Evolutionary conservation across 2,113 vertebrate species (phyloP), one percentile per base, ranked within the genome.

Genomic region (Gnathonemus echidnorhynchus): DNA sequence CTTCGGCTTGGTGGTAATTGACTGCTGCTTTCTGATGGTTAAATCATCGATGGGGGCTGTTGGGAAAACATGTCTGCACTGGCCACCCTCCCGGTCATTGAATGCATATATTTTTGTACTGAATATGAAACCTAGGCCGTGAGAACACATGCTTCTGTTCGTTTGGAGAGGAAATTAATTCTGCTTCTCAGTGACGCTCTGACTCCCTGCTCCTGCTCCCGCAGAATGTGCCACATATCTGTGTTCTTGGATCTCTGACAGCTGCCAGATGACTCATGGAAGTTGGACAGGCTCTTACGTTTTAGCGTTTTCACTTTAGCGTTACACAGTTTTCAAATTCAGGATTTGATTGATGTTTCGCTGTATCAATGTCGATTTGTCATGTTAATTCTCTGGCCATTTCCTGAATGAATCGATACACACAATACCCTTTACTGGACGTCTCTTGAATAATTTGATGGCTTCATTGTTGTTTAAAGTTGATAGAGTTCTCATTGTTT

Each of bases 331-430:
- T 35, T 88, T 88, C 53, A 91, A 91, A 85, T 77, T 46, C 77
- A 56, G 52, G 84, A 89, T 88, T 90, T 92, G 89, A 91, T 93
- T 91, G 74, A 91, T 90, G 80, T 88, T 35, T 77, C 35, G 48
- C 52, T 77, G 83, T 90, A 88, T 92, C n/a, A 89, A 90, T 52
- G 89, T 90, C 39, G 17, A 86, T 88, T 49, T 58, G 70, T 90
- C 77, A 74, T 87, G 91, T 90, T 92, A 91, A 89, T 89, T 86
- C 49, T 89, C 66, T 31, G 83, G 48, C 77, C 53, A 83, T 88
- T 66, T 90, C 80, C 85, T 85, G 56, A 89, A 87, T 85, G 89
- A 90, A 90, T 92, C 91, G 74, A 88, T 89, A 42, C 21, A 35
- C 62, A 87, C 90, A 91, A 91, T 91, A 92, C 49, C 45, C 70